Base-by-base conservation (phyloP, 2,888 invertebrate species). In the Nemapogon koenigi region DNA sequence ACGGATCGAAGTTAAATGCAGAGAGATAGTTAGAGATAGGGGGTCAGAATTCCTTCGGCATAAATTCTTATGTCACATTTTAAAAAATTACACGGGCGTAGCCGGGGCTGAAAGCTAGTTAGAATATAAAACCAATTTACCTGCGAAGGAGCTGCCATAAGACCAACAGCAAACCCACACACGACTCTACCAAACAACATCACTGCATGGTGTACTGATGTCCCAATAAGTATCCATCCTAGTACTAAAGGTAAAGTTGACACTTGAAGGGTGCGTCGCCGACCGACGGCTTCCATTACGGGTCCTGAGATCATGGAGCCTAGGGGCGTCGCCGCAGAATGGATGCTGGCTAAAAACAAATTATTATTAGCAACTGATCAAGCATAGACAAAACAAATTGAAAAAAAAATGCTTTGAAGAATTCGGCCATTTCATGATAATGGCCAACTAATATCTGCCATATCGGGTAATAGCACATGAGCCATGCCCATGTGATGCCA, bases 241-340 rank as follows among this genome's bases (percentile, higher is more conserved):
- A 83, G 33, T 16, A 86, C 76, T 4, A 90, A 67, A 1, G 89
- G 89, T 31, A 88, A 50, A 1, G 85, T 79, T 26, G 86, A 81
- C 2, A 83, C 60, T 52, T 89, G 83, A 37, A 90, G 62, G 4
- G 87, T 83, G 17, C 83, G 75, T 43, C 83, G 83, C 39, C 90
- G 76, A 1, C 90, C 90, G 49, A 86, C 81, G 26, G 76, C 76
- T 50, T 90, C 90, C 71, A 89, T 85, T 35, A 89, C 61, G 0
- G 88, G 82, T 0, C 89, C 90, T 0, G 89, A 88, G 22, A 88
- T 48, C 50, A 90, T 65, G 0, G 89, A 86, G 1, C 90, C 90
- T 1, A 89, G 53, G 0, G 90, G 90, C 0, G 90, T 89, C 0
- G 90, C 89, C 39, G 89, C 83, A 17, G 90, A 90, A 55, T 90